Evolutionary conservation across 2,888 invertebrate species (phyloP).

Genomic region (Epistrophe grossulariae): DNA sequence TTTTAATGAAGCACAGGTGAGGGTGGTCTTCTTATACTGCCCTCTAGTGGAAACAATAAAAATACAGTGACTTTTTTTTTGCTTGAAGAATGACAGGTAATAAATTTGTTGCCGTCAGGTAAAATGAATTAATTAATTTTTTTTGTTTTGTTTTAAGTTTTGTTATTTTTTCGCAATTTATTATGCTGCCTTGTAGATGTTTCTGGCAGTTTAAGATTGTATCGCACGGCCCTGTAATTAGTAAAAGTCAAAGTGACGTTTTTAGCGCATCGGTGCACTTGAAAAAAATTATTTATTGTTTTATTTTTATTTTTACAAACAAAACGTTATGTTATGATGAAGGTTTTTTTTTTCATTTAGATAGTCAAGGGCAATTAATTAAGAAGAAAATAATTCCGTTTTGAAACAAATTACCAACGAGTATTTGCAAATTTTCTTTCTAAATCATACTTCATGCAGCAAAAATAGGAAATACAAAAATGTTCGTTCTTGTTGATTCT

Average conservation of each 20-base stretch:
- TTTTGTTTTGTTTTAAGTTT: slow-evolving; percentile 35
- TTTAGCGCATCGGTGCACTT: slow-evolving; percentile 67
- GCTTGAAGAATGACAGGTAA: slow-evolving; percentile 65
- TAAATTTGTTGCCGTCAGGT: slow-evolving; percentile 68
- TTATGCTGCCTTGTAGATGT: slow-evolving; percentile 45
- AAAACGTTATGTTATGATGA: slow-evolving; percentile 22
- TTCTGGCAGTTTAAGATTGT: slow-evolving; percentile 68
- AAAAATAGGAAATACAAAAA: too few relatives aligned
- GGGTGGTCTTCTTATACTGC: slow-evolving; percentile 61
- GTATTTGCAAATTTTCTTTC: too few relatives aligned
- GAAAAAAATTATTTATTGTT: slow-evolving; percentile 35
- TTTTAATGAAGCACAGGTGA: slow-evolving; percentile 72
- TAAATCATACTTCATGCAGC: too few relatives aligned
- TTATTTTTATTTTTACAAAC: slow-evolving; percentile 15
- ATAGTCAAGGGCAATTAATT: neutral
- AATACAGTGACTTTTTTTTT: slow-evolving; percentile 39
- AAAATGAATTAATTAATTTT: slow-evolving; percentile 62
- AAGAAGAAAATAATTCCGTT: neutral
- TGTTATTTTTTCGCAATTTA: slow-evolving; percentile 3
- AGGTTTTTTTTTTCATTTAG: neutral
- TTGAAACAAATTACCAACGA: neutral
- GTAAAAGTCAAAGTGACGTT: slow-evolving; percentile 70
- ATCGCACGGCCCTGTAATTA: slow-evolving; percentile 66
- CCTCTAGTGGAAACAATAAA: slow-evolving; percentile 40
- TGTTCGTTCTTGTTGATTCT: too few relatives aligned